Evolutionary conservation across 2,888 invertebrate genomes (phyloP), one percentile per base, ranked within the genome.

Genomic region (Trichogramma evanescens): DNA sequence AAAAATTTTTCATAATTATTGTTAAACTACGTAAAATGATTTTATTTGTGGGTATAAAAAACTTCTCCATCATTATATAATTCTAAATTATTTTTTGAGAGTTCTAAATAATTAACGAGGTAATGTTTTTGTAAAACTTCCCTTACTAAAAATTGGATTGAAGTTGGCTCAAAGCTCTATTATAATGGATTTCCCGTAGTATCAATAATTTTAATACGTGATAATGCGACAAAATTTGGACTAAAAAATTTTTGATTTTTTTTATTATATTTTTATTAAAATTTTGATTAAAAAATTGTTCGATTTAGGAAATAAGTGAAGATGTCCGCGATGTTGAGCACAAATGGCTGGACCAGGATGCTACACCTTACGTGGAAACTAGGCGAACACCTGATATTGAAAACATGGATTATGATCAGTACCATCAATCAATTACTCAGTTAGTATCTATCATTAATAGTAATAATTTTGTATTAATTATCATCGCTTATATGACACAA

Each of bases 371-470:
- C 67, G 81, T 84, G 63, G 87, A 87, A 73, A 85, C 86, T 7
- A 82, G 87, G 71, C 82, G 85, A 66, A 88, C 88, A 54, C 88
- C 89, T 8, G 89, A 89, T 71, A 85, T 89, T 69, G 93, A 93
- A 73, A 88, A 86, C 69, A 87, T 88, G 80, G 92, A 92, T 72
- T 79, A 91, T 75, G 92, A 90, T 68, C 88, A 89, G 73, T 90
- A 89, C 74, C 89, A 89, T 77, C 88, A 89, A 70, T 89, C 89
- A 45, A 86, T 91, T 74, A 86, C 89, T 71, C 88, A 89, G 90
- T 90, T 80, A 84, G 88, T 82, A 64, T 5, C 44, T 55, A 50
- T 48, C n/a, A 45, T 46, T 39, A 9, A 44, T n/a, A 9, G 6
- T 45, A n/a, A 7, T 40, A 13, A 41, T 57, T 50, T 44, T 6